Base-by-base conservation (phyloP, 2,113 vertebrate genomes). In the Rhinopithecus roxellana region DNA sequence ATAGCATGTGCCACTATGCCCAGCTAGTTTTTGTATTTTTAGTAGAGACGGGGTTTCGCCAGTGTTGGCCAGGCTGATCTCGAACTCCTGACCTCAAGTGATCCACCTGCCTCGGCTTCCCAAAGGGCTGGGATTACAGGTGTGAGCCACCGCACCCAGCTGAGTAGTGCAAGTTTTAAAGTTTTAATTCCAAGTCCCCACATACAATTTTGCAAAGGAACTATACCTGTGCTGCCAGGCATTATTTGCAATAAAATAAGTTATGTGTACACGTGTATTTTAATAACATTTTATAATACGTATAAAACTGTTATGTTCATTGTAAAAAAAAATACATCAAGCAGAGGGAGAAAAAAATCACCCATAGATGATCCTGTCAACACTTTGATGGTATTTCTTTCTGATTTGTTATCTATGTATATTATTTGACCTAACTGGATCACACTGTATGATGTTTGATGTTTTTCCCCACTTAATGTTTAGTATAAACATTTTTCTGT, bases 391-490 rank as follows among this genome's bases (percentile, higher is more conserved):
- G 7, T 89, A 93, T 82, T 78, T 93, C n/a, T 74, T 96, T 75
- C 75, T 90, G 12, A 85, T 79, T 13, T 45, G n/a, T 97, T 90
- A 85, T 52, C 59, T 81, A 55, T 40, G 25, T 30, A 74, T 52
- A 84, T 6, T 88, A 18, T 85, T 92, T 93, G 43, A 88, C 27
- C 75, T 74, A 85, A 90, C 3, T 81, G 82, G 48, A 93, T 94
- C 38, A 91, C 14, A 90, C 17, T 84, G 2, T 88, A 92, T 61
- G 38, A 85, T 43, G 10, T 69, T 52, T 86, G 64, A 80, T 77
- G n/a, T 69, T 94, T 93, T 97, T 84, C 83, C 27, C 85, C 32
- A 89, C n/a, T 86, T 70, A 80, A 77, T 61, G 40, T 85, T 97
- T 94, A 93, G 43, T 38, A 50, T 74, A 61, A 95, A 80, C 61